Evolutionary conservation across 2,888 invertebrate species (phyloP), one percentile per base, ranked within the genome.

Genomic region (Xanthostigma xanthostigma): DNA sequence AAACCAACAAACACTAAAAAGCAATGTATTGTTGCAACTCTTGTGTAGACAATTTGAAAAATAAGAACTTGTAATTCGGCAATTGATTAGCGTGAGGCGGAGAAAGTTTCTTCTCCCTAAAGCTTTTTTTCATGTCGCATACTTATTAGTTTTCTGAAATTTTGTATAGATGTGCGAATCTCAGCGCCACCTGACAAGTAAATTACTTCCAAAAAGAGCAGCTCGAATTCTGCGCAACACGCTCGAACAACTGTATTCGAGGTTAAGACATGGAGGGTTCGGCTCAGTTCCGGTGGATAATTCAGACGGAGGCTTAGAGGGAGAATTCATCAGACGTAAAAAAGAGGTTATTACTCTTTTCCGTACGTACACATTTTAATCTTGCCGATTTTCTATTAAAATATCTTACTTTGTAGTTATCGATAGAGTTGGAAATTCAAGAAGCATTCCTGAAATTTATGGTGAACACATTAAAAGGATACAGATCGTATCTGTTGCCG

Each of bases 371-470:
- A 27, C 3, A 43, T 2, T 37, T 46, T 46, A 49, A 45, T 50
- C 12, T 47, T 12, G 36, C n/a, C 41, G 11, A 41, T 34, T 47
- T 12, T 45, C 27, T 47, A 27, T 44, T 45, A 41, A 35, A 34
- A 42, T 51, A 27, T 27, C 27, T 12, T 9, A 49, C 66, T 50
- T 58, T 70, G 8, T 62, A 91, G 80, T 83, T 89, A 73, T 78
- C 81, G 13, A 71, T 94, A 60, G 97, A 97, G 64, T 72, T 92
- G 57, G 86, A 90, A 66, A 96, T 98, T 53, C 96, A 97, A 70
- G 97, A 98, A 66, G 92, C 94, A 6, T 98, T 97, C 66, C 73
- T 98, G 34, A 80, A 91, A 48, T 98, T 95, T 63, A 97, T 93
- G 87, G 91, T 92, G 10, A 78, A 84, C 41, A 85, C 94, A 50